Evolutionary conservation across 2,113 vertebrate species (phyloP), one percentile per base, ranked within the genome.

Genomic region (Pollimyrus isidori): DNA sequence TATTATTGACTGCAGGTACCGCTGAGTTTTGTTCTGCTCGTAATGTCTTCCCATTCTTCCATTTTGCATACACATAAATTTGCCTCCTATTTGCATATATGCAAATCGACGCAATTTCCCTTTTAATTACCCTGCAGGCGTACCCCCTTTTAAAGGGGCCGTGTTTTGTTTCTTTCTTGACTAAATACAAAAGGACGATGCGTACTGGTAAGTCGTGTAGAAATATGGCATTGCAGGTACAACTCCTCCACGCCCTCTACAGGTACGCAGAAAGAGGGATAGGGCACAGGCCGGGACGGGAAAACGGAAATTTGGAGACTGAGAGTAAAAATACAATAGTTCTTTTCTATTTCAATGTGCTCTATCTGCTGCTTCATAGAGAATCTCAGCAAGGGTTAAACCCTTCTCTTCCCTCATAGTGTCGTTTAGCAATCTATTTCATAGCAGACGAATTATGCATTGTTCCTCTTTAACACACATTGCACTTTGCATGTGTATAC

Each of bases 31-130:
- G 91, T 89, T 87, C 89, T 87, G 91, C 85, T 91, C 52, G 90
- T 45, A 48, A 88, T 35, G 88, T 6, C 65, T 52, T 52, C 88
- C 56, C 53, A 88, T 88, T 90, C 90, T 92, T 93, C 95, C 65
- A 95, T 96, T 96, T 97, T 95, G 95, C 95, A 95, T 85, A 96
- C 96, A 96, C 94, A 94, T 92, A 92, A 90, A 95, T 94, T 93
- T 93, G 87, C 58, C 88, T 76, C 90, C 94, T 90, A 95, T 98
- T 98, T 97, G 96, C 97, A 98, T 98, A 97, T 97, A 98, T 98
- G 97, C 93, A 97, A 98, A 99, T 97, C 94, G 92, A 91, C 93
- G 95, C 97, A 98, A 98, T 98, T 97, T 96, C 96, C 95, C 92
- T 89, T 92, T 94, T 94, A 95, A 94, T 96, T 93, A 94, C 92